A percentile compares a stretch with the other conserved stretches of the same genome.
phyloP scores from a whole-genome alignment of 92 coral and sea anemone genomes.

The Metridium senile region DNA sequence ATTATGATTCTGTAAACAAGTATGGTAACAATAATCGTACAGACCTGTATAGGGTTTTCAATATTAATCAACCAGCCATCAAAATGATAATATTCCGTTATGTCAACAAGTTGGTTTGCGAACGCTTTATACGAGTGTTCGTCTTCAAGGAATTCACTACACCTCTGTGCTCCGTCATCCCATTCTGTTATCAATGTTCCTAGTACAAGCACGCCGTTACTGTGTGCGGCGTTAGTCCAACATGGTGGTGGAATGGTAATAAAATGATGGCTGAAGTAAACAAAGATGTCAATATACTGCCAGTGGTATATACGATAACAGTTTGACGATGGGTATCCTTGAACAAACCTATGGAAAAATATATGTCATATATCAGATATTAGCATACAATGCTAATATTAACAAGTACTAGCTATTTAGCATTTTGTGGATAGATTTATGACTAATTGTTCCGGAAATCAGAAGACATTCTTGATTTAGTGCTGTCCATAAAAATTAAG shows the following conservation, averaged over 20 bases:
- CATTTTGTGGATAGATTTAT: no score
- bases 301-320: constrained; percentile 91
- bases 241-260: constrained; percentile 94
- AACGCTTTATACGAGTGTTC: constrained; percentile 49
- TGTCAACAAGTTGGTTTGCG: constrained; percentile 83
- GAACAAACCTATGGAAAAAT: constrained; percentile 78
- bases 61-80: constrained; percentile 97
- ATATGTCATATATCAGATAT: no score
- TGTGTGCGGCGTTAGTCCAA: constrained; percentile 99
- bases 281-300: constrained; percentile 92
- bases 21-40: no score
- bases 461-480: no score
- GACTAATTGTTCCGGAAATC: no score
- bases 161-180: constrained; percentile 79
- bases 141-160: constrained; percentile 73
- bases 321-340: constrained; percentile 69
- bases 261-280: constrained; percentile 97
- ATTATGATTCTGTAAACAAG: no score
- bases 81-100: constrained; percentile 92
- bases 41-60: constrained; percentile 98
- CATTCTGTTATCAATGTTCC: constrained; percentile 97
- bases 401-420: no score
- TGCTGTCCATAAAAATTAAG: no score
- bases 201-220: constrained; percentile 85
- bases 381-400: no score